Evolutionary conservation across 2,797 vertebrate species (phyloP).

Genomic region (Neosalanx taihuensis): DNA sequence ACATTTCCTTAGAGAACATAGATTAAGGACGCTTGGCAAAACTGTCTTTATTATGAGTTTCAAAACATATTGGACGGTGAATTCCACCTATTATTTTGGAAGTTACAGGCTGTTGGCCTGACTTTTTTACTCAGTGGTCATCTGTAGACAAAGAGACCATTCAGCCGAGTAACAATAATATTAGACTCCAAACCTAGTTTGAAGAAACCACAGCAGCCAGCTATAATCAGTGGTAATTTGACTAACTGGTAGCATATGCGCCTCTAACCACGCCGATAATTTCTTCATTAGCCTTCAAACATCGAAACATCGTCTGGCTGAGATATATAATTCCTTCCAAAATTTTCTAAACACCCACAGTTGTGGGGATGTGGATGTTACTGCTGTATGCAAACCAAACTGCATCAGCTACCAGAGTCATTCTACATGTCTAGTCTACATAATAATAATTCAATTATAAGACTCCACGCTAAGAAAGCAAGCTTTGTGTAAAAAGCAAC

Average conservation of each 20-base stretch:
- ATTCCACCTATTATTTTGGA: not conserved
- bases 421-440: no score
- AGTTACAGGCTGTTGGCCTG: constrained; percentile 3
- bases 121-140: constrained; percentile 5
- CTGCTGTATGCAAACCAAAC: no score
- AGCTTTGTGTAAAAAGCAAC: no score
- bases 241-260: not conserved
- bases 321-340: not conserved
- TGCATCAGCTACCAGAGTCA: no score
- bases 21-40: constrained; percentile 23
- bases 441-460: no score
- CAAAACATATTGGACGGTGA: constrained; percentile 34
- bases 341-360: not conserved
- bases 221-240: not conserved
- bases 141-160: constrained; percentile 25
- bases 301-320: not conserved
- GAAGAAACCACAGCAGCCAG: not conserved
- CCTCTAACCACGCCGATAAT: constrained; percentile 2
- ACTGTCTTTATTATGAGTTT: constrained; percentile 29
- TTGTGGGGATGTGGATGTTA: no score
- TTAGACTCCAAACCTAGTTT: not conserved
- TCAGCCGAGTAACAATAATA: constrained; percentile 1
- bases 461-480: no score
- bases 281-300: constrained; percentile 6
- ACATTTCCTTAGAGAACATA: constrained; percentile 4